phyloP scores from a whole-genome alignment of 2,113 vertebrate genomes.

The Formicarius rufipectus region DNA sequence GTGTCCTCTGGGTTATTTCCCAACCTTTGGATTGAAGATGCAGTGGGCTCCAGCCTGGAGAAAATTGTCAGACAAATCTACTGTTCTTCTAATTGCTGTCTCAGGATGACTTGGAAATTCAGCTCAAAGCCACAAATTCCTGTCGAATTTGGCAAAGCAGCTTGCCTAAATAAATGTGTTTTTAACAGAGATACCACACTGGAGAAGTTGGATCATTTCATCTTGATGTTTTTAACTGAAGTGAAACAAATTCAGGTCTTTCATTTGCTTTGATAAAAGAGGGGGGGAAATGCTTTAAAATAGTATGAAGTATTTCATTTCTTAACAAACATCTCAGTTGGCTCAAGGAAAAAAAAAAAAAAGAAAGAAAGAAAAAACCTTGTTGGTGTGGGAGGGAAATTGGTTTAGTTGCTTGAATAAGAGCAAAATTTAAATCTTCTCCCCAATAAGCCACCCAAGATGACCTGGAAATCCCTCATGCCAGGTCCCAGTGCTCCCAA shows the following conservation, averaged over 20 bases:
- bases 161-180: constrained; percentile 12
- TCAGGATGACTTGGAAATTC: not conserved
- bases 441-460: not conserved
- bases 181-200: not conserved
- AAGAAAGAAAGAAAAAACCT: not conserved
- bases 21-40: not conserved
- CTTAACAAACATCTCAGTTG: not conserved
- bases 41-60: not conserved
- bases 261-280: not conserved
- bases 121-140: not conserved
- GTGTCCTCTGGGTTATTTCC: rapidly evolving
- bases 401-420: not conserved
- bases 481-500: not conserved
- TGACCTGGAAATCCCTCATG: not conserved
- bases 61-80: not conserved
- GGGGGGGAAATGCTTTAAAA: rapidly evolving
- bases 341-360: not conserved
- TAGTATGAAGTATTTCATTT: not conserved
- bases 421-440: not conserved
- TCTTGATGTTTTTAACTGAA: not conserved
- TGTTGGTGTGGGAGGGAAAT: not conserved
- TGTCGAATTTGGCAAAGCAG: not conserved
- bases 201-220: not conserved
- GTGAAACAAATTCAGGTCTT: not conserved
- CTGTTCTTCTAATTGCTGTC: not conserved